Evolutionary conservation across 2,888 invertebrate genomes (phyloP).

Genomic region (Exephanes ischioxanthus): DNA sequence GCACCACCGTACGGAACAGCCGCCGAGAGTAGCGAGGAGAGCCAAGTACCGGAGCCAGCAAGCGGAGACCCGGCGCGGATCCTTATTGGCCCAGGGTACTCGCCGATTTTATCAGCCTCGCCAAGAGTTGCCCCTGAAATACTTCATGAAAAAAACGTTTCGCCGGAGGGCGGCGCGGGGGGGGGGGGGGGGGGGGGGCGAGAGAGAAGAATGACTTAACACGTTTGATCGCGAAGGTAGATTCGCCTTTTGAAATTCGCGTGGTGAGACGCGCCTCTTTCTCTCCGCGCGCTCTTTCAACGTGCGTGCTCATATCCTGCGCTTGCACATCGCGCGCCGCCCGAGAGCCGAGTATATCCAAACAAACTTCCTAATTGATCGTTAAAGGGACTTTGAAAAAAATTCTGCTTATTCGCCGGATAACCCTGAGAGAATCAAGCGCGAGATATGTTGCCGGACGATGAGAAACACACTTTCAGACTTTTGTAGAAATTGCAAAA

Average conservation of each 20-base stretch:
- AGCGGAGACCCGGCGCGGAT: conserved; percentile 58
- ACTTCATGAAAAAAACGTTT: conserved; percentile 63
- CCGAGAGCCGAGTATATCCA: conserved; percentile 25
- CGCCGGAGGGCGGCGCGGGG: conserved; percentile 22
- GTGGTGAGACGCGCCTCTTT: conserved; percentile 47
- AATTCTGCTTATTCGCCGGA: not conserved
- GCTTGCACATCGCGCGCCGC: conserved; percentile 45
- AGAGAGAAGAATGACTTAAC: conserved; percentile 69
- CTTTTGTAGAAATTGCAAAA: conserved; percentile 12
- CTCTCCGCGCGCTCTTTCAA: not conserved
- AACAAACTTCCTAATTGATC: conserved; percentile 65
- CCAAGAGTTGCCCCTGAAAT: conserved; percentile 69
- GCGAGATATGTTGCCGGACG: conserved; percentile 13
- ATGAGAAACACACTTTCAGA: conserved; percentile 10
- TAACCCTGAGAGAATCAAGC: conserved; percentile 39
- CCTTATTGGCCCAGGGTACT: conserved; percentile 66
- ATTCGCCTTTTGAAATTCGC: conserved; percentile 68
- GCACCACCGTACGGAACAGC: conserved; percentile 65
- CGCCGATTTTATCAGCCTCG: conserved; percentile 67
- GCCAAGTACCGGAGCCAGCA: conserved; percentile 25
- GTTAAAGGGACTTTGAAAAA: conserved; percentile 50
- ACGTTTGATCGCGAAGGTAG: conserved; percentile 68
- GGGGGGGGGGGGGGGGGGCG: conserved; percentile 1
- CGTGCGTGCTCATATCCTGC: conserved; percentile 49
- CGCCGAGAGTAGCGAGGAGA: conserved; percentile 46